phyloP scores from a whole-genome alignment of 2,797 vertebrate species.

The Psittacula derbiana region DNA sequence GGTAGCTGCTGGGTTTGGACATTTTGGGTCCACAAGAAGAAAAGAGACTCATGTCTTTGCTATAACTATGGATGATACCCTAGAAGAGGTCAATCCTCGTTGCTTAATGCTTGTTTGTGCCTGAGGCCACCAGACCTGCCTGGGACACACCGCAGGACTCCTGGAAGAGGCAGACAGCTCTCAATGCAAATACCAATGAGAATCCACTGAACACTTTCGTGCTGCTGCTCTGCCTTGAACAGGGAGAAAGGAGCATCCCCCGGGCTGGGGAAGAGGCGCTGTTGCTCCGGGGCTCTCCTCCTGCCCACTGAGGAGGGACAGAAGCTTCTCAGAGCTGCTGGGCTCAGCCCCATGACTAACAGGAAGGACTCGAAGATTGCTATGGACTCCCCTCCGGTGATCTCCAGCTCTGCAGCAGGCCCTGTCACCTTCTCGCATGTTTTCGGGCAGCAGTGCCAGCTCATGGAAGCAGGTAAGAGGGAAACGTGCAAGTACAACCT shows the following conservation, averaged over 20 bases:
- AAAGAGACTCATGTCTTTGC: accelerated
- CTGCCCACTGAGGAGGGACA: not conserved
- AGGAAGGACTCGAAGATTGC: not conserved
- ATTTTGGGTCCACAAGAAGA: accelerated
- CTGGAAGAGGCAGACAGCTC: not conserved
- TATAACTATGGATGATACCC: accelerated
- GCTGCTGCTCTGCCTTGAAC: accelerated
- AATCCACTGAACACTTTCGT: accelerated
- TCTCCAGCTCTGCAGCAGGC: conserved; percentile 13
- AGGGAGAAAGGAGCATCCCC: not conserved
- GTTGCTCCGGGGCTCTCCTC: accelerated
- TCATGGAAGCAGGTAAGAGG: conserved; percentile 82
- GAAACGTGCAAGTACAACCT: accelerated
- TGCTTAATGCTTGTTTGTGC: accelerated
- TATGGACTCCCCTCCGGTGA: conserved; percentile 68
- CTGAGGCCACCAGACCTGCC: not conserved
- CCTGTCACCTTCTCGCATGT: conserved; percentile 78
- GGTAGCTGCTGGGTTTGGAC: not conserved
- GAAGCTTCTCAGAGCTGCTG: not conserved
- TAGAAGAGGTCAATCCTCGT: accelerated
- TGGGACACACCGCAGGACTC: accelerated
- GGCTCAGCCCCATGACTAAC: conserved; percentile 14
- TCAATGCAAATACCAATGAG: accelerated
- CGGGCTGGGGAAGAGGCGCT: accelerated
- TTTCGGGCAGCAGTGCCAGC: conserved; percentile 81